Conservation (phyloP, 64 coral and sea anemone genomes). For the Catalaphyllia jardinei region DNA sequence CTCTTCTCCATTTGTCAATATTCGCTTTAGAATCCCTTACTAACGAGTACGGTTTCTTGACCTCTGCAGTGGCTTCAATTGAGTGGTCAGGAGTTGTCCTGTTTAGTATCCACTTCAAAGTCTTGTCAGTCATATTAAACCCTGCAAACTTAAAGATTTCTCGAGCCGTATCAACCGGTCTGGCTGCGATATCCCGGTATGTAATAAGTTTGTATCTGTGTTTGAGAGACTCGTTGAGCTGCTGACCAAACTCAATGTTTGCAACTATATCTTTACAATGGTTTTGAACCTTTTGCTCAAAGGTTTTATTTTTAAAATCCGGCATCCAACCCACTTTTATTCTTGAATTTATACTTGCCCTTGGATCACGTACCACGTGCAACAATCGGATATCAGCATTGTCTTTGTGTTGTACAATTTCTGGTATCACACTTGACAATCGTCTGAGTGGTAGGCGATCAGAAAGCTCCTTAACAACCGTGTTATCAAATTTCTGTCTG, state of each 20-base stretch:
- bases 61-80: background rate
- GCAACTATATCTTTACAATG: background rate
- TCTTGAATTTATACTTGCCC: slow-evolving; percentile 31
- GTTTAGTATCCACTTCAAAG: slow-evolving; percentile 4
- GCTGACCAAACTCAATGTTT: slow-evolving; percentile 27
- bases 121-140: background rate
- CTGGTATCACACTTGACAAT: slow-evolving; percentile 18
- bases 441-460: background rate
- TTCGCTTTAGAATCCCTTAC: slow-evolving; percentile 24
- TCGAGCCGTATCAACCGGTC: background rate
- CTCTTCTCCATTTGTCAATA: slow-evolving; percentile 2
- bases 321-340: slow-evolving; percentile 34
- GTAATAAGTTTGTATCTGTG: slow-evolving; percentile 31
- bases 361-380: slow-evolving; percentile 32
- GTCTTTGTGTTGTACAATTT: background rate
- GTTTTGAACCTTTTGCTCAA: slow-evolving; percentile 14
- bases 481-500: background rate
- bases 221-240: background rate
- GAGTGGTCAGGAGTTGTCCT: slow-evolving; percentile 16
- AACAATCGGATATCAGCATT: slow-evolving; percentile 15
- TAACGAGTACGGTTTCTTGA: slow-evolving; percentile 1
- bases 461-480: slow-evolving; percentile 18
- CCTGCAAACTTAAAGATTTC: slow-evolving; percentile 18
- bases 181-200: slow-evolving; percentile 1
- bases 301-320: background rate